Percentiles rank a stretch among this genome's conserved stretches.
These are phyloP conservation scores for Biston betularia DNA, from an alignment of 2,888 invertebrate genomes.

Conservation along the genomic window DNA sequence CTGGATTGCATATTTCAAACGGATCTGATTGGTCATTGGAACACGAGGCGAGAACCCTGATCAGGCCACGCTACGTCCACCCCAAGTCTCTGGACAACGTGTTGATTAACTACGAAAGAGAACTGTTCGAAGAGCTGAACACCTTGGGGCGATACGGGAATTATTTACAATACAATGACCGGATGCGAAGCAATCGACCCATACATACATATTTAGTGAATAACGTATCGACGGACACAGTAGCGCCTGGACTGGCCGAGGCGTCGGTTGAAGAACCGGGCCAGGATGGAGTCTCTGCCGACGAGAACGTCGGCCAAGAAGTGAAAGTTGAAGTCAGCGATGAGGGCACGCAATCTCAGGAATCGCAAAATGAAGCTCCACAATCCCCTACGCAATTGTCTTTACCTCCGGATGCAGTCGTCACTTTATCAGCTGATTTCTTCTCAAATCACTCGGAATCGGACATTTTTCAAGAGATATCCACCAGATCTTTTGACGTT, in stretches of 20 bases:
- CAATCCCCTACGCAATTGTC: constrained; percentile 6
- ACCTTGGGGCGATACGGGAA: constrained; percentile 86
- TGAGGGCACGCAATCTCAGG: constrained; percentile 58
- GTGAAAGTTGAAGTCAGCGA: constrained; percentile 70
- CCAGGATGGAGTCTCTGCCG: constrained; percentile 74
- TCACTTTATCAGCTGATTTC: constrained; percentile 75
- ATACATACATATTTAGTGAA: constrained; percentile 83
- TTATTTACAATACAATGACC: constrained; percentile 73
- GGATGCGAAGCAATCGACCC: constrained; percentile 74
- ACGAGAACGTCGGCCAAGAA: constrained; percentile 81
- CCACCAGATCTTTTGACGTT: constrained; percentile 77
- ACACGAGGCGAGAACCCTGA: constrained; percentile 82
- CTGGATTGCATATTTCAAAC: constrained; percentile 87
- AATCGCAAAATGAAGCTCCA: constrained; percentile 49
- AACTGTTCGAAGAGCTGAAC: constrained; percentile 90
- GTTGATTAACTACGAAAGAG: constrained; percentile 89
- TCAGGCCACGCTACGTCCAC: constrained; percentile 88
- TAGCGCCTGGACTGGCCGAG: constrained; percentile 68
- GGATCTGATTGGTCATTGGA: constrained; percentile 90
- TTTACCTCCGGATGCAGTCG: constrained; percentile 61
- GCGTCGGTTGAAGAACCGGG: constrained; percentile 61
- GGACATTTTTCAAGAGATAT: constrained; percentile 77
- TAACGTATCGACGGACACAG: constrained; percentile 80
- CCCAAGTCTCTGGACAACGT: constrained; percentile 91
- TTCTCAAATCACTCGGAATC: constrained; percentile 69